Evolutionary conservation across 2,888 invertebrate species (phyloP), one percentile per base, ranked within the genome.

Genomic region (Drosophila pseudotakahashii): DNA sequence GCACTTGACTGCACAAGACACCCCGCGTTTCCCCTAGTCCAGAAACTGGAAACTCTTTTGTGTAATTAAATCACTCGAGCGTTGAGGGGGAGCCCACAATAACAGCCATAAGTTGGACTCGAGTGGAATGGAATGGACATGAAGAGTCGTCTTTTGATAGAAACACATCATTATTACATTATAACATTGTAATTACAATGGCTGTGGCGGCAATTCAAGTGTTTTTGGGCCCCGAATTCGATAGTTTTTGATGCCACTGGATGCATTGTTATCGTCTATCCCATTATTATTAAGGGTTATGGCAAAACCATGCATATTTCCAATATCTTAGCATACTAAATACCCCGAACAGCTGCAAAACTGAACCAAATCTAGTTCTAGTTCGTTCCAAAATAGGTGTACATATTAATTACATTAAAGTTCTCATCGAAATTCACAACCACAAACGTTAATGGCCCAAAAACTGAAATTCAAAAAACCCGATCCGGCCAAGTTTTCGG

Each of bases 1-100:
- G 74, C 86, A 85, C 83, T 85, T 82, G 82, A 82, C 83, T 82
- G 82, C 83, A 76, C 85, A 81, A 51, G 55, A 41, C 51, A 30
- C 45, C 30, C 32, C 34, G 11, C 37, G n/a, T 14, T 36, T 26
- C 36, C 36, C 36, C 19, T 10, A 30, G 14, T 19, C 66, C 26
- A n/a, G 44, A n/a, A 55, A 51, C 57, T 51, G 52, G 1, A 53
- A 47, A 58, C 51, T 50, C 69, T 67, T 76, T 75, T 66, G 69
- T 76, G 84, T 87, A 85, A 85, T 85, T 87, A 85, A 85, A 85
- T 85, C 84, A 87, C 84, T 85, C 84, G 62, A 87, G 77, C 84
- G 77, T 79, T 82, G 82, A 81, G 72, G 42, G 50, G 53, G 36
- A 11, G 53, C 54, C 61, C 16, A 37, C 67, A 63, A 62, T 73